Conservation (phyloP, 1,140 invertebrate genomes). For the Augochlora pura region DNA sequence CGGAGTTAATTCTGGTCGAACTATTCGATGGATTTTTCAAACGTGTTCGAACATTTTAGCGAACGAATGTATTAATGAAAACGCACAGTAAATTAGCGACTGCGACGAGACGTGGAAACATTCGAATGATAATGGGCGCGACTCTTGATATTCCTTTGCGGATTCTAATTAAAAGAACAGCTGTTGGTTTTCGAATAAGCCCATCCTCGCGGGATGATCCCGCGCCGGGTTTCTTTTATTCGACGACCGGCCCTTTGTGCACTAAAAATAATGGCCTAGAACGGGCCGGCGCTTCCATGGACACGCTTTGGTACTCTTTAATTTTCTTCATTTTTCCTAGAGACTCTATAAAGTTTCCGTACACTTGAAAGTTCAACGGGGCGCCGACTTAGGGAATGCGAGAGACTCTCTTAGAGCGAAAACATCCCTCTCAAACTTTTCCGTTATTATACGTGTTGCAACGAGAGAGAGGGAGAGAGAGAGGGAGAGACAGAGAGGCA, state of each 20-base stretch:
- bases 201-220: not conserved
- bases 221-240: not conserved
- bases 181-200: not conserved
- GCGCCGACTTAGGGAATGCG: not conserved
- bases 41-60: too few species aligned
- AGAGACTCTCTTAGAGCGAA: constrained; percentile 9
- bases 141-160: too few species aligned
- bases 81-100: not conserved
- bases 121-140: not conserved
- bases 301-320: constrained; percentile 16
- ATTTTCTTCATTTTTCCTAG: constrained; percentile 20
- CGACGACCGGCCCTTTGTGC: not conserved
- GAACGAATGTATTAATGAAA: too few species aligned
- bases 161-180: not conserved
- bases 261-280: constrained; percentile 8
- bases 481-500: too few species aligned
- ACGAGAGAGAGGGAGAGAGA: too few species aligned
- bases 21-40: too few species aligned
- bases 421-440: constrained; percentile 28
- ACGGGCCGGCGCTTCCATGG: not conserved
- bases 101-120: not conserved
- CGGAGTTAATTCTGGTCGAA: too few species aligned
- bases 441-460: constrained; percentile 26
- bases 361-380: constrained; percentile 16
- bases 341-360: constrained; percentile 25